A percentile compares a stretch with the other conserved stretches of the same genome.
Evolutionary conservation across 2,888 invertebrate species (phyloP).

Genomic region (Periphyllus acericola): DNA sequence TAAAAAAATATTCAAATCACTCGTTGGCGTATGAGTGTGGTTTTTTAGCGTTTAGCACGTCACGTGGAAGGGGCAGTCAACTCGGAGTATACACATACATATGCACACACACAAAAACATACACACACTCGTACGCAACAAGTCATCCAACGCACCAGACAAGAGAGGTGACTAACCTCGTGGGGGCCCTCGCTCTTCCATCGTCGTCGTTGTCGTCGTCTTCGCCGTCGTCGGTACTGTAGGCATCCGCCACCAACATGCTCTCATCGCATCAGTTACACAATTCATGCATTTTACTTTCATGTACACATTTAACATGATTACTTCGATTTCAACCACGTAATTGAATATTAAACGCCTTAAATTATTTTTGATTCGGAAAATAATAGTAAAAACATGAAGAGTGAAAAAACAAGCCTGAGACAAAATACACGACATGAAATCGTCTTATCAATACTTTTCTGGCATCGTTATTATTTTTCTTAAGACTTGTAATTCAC

Average conservation of each 20-base stretch:
- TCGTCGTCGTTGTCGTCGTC: constrained; percentile 65
- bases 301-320: background rate
- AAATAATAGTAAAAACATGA: background rate
- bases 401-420: background rate
- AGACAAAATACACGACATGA: background rate
- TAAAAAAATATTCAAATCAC: constrained; percentile 39
- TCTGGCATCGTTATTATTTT: no score
- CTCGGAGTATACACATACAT: background rate
- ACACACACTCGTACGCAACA: constrained; percentile 46
- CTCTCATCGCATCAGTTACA: background rate
- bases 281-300: constrained; percentile 25
- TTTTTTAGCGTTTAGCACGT: constrained; percentile 37
- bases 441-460: background rate
- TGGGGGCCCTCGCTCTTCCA: constrained; percentile 58
- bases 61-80: constrained; percentile 38
- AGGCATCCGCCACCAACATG: background rate
- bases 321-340: background rate
- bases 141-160: constrained; percentile 61
- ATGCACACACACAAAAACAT: background rate
- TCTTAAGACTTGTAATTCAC: no score
- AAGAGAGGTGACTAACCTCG: constrained; percentile 61
- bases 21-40: background rate
- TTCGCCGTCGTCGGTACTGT: background rate
- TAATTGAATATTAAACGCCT: background rate
- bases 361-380: background rate